Base-by-base conservation (phyloP, 2,888 invertebrate species). In the Macrophya alboannulata region DNA sequence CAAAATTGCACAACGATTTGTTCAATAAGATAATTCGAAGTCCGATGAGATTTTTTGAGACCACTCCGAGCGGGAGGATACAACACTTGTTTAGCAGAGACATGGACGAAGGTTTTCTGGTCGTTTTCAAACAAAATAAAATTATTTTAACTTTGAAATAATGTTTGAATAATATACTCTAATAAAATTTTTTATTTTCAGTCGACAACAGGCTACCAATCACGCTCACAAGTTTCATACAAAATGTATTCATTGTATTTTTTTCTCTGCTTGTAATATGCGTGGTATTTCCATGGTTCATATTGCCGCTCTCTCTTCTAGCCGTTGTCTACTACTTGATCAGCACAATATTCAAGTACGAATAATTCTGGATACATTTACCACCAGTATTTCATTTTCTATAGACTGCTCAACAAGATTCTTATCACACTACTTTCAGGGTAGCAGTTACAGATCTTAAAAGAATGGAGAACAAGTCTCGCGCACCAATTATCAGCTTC, bases 401-500 rank as follows among this genome's bases (percentile, higher is more conserved):
- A 25, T 15, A 68, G 6, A n/a, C 25, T 17, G 3, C 15, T 1
- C 37, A 4, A 77, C 8, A 77, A 51, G 17, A 31, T 77, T 15
- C n/a, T 55, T 51, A 3, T 8, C 21, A 55, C 1, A 37, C 37
- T 81, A 12, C 43, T 31, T 79, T 65, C 55, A 81, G 95, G 87
- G 91, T 92, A 51, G 94, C 94, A 17, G 91, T 95, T 81, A 91
- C 94, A 85, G 95, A 95, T 89, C 91, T 95, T 51, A 95, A 95
- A 87, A 92, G 95, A 62, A 91, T 95, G 86, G 96, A 96, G 89
- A 95, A 94, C 88, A 92, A 94, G 12, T 94, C 95, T 0, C 93
- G 95, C 43, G 95, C 96, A 0, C 96, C 96, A 0, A 93, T 96
- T n/a, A 94, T 95, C 88, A 95, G 95, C 88, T 95, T 95, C 88